Evolutionary conservation across 2,113 vertebrate genomes (phyloP).

Genomic region (Alces alces): DNA sequence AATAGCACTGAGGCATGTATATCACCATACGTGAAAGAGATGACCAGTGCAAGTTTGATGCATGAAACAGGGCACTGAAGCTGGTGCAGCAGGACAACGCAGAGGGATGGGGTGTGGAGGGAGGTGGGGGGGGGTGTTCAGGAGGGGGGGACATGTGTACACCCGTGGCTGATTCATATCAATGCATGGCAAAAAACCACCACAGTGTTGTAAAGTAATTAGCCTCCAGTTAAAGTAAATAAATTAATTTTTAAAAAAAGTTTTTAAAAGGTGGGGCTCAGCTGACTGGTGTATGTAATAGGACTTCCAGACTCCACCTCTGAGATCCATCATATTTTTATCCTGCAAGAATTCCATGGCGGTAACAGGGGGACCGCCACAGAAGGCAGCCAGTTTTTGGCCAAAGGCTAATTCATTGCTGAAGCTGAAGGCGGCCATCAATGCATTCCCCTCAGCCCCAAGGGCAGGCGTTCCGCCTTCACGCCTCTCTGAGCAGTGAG

Average conservation of each 20-base stretch:
- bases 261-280: constrained; percentile 83
- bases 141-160: neutral
- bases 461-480: constrained; percentile 68
- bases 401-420: constrained; percentile 88
- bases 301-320: constrained; percentile 89
- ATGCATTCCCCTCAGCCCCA: constrained; percentile 91
- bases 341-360: constrained; percentile 87
- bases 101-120: neutral
- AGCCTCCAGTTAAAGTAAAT: neutral
- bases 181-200: neutral
- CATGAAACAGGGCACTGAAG: neutral
- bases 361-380: constrained; percentile 45
- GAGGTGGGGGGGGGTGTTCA: neutral
- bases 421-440: constrained; percentile 90
- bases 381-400: constrained; percentile 79
- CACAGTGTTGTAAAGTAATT: neutral
- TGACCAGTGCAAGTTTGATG: neutral
- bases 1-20: neutral
- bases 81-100: rapidly evolving
- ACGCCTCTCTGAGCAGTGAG: neutral
- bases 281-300: constrained; percentile 88
- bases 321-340: constrained; percentile 87
- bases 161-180: neutral
- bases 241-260: neutral
- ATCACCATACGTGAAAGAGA: neutral